Percentiles rank a stretch among this genome's conserved stretches.
Conservation (phyloP, 2,888 invertebrate species). For the Pilophorus perplexus region DNA sequence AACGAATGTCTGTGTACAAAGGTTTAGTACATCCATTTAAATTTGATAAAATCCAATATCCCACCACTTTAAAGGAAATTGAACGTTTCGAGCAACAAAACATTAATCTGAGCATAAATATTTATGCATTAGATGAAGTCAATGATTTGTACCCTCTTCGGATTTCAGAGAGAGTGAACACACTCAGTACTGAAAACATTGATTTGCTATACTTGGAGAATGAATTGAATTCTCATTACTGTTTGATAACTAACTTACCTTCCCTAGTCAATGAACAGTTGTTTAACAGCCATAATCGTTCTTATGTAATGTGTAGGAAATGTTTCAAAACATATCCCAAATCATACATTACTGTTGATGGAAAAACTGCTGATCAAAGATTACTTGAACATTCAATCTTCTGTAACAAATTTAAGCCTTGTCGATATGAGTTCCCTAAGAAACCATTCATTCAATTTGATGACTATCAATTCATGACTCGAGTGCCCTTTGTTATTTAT, state of each 20-base stretch:
- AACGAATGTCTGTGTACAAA: background rate
- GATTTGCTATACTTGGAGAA: constrained; percentile 5
- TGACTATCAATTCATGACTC: constrained; percentile 5
- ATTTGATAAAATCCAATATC: background rate
- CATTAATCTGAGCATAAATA: background rate
- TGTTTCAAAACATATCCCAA: background rate
- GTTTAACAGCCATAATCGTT: background rate
- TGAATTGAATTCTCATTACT: background rate
- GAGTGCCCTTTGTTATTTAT: background rate
- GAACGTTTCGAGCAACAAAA: background rate
- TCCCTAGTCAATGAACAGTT: background rate
- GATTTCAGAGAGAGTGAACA: background rate
- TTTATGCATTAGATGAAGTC: background rate
- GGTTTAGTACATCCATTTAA: background rate
- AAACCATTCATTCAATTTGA: constrained; percentile 1
- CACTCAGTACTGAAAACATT: background rate
- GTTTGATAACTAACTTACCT: constrained; percentile 1
- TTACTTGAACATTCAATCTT: background rate
- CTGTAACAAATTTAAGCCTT: too few species aligned
- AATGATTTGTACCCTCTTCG: background rate
- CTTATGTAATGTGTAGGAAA: background rate
- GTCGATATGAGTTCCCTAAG: constrained; percentile 9
- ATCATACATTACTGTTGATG: background rate
- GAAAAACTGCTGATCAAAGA: background rate
- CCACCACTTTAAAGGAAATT: background rate